Evolutionary conservation across 2,113 vertebrate species (phyloP), one percentile per base, ranked within the genome.

Genomic region (Carlito syrichta): DNA sequence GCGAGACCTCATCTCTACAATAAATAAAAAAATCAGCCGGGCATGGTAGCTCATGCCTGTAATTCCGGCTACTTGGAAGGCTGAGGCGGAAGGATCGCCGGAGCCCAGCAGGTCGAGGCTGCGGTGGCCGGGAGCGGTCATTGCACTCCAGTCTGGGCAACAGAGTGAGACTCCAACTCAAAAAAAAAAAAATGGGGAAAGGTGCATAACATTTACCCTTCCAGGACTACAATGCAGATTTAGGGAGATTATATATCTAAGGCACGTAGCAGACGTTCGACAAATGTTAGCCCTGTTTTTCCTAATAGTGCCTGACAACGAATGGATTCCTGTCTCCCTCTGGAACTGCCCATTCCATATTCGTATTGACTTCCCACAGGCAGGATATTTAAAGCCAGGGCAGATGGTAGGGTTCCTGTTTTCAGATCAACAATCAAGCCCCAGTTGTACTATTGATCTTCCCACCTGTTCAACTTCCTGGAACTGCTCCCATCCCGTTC

Each of bases 381-480:
- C 95, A 86, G 56, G 54, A 32, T 25, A 40, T 78, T 81, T 91
- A 94, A 79, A 79, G 74, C 56, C 30, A 40, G 40, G 17, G 40
- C 45, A 94, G 91, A 95, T 87, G 95, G 93, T 32, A 74, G 56
- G 76, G 68, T 74, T 94, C 77, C 77, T 96, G 38, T 74, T 86
- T 74, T 96, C 56, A 86, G 43, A 86, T 69, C 73, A 94, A 86
- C 92, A 93, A 52, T 79, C 66, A 96, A 60, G 71, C 52, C 32
- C 52, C 54, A 38, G 12, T 40, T 94, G 56, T 73, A 91, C 85
- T 91, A 84, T 50, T 93, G 91, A 94, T 93, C 82, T 77, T 14
- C 32, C 83, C 56, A 94, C 78, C 86, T 96, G 50, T 79, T 96
- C 40, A 16, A 63, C 71, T 92, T 96, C 82, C 95, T 38, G 60